phyloP scores from a whole-genome alignment of 2,113 vertebrate genomes.

The Urocolius indicus region DNA sequence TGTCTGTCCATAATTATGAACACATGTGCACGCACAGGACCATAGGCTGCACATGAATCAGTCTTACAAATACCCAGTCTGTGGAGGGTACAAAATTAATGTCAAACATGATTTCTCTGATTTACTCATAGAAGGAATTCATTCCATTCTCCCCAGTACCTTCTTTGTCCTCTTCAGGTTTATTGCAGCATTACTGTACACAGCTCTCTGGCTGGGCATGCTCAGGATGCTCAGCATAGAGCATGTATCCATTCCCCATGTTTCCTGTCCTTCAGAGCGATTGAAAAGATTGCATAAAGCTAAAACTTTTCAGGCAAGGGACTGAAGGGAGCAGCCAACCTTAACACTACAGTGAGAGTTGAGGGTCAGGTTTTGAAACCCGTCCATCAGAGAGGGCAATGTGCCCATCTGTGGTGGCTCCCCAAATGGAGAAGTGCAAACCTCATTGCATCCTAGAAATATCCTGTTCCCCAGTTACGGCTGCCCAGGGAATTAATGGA shows the following conservation, averaged over 20 bases:
- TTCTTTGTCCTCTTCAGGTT: conserved; percentile 67
- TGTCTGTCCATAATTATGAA: conserved; percentile 48
- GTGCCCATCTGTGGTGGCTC: background rate
- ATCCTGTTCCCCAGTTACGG: background rate
- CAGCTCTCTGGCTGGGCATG: conserved; percentile 15
- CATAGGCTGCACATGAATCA: conserved; percentile 30
- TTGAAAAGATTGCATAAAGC: background rate
- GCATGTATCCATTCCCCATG: background rate
- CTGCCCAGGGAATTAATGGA: background rate
- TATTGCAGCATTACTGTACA: conserved; percentile 4
- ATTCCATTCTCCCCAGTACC: conserved; percentile 4
- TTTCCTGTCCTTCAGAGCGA: background rate
- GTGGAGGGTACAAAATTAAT: conserved; percentile 60
- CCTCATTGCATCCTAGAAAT: background rate
- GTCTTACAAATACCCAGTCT: conserved; percentile 43
- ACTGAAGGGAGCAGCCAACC: background rate
- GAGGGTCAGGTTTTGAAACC: background rate
- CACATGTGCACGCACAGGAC: conserved; percentile 19
- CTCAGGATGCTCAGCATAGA: background rate
- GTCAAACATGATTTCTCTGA: conserved; percentile 72
- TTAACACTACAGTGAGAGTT: background rate
- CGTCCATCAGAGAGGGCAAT: accelerated
- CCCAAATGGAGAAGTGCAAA: background rate
- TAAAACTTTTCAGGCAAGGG: background rate
- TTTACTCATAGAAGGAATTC: conserved; percentile 55